These are phyloP conservation scores for Plebejus anna DNA, from an alignment of 2,888 invertebrate species.

Conservation along the genomic window DNA sequence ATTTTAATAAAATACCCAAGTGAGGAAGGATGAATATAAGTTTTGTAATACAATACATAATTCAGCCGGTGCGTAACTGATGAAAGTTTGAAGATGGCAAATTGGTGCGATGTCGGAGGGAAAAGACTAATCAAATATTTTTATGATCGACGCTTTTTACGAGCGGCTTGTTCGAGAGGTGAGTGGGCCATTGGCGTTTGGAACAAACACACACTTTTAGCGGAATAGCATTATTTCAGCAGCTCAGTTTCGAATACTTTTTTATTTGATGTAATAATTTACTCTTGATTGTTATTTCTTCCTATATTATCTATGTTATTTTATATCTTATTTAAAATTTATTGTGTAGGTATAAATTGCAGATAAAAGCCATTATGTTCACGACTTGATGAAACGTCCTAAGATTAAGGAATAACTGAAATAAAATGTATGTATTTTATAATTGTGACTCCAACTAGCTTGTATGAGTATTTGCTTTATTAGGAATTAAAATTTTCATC, in stretches of 20 bases:
- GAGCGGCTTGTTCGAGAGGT: slow-evolving; percentile 55
- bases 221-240: background rate
- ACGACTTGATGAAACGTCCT: too few species aligned
- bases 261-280: background rate
- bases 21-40: slow-evolving; percentile 40
- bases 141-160: slow-evolving; percentile 77
- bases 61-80: slow-evolving; percentile 48
- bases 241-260: too few species aligned
- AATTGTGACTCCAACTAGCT: too few species aligned
- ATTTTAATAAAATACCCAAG: slow-evolving; percentile 21
- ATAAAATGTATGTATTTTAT: too few species aligned
- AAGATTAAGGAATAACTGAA: too few species aligned
- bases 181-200: slow-evolving; percentile 30
- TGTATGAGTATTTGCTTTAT: too few species aligned
- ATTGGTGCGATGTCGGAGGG: slow-evolving; percentile 62
- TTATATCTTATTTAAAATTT: too few species aligned
- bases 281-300: too few species aligned
- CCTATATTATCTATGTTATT: too few species aligned
- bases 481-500: too few species aligned
- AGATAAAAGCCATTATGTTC: too few species aligned
- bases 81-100: slow-evolving; percentile 69
- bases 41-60: slow-evolving; percentile 45
- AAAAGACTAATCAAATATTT: slow-evolving; percentile 76
- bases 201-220: background rate
- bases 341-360: too few species aligned